Conservation (phyloP, 1,140 invertebrate species). For the Macrocentrus cingulum region DNA sequence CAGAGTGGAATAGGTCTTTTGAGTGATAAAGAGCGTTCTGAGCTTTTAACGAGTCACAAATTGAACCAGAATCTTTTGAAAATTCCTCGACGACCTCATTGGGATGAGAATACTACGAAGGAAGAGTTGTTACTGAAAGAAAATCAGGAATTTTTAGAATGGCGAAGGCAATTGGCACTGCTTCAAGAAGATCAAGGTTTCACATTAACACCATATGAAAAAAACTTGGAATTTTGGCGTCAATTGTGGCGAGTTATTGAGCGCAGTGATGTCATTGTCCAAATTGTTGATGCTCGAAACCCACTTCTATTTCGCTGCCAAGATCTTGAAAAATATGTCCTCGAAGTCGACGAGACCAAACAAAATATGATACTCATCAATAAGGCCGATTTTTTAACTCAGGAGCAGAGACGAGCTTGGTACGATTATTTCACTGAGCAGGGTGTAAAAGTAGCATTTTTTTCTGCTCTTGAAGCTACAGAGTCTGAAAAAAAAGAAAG, state of each 20-base stretch:
- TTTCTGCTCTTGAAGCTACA: slow-evolving; percentile 73
- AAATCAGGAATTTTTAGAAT: slow-evolving; percentile 81
- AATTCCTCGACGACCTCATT: slow-evolving; percentile 83
- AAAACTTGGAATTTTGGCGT: slow-evolving; percentile 97
- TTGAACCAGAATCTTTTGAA: slow-evolving; percentile 69
- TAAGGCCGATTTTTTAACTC: slow-evolving; percentile 93
- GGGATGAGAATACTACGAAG: slow-evolving; percentile 73
- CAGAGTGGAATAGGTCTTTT: slow-evolving; percentile 65
- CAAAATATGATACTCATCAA: slow-evolving; percentile 88
- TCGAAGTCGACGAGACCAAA: slow-evolving; percentile 79
- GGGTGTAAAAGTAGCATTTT: slow-evolving; percentile 76
- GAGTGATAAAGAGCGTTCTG: slow-evolving; percentile 65
- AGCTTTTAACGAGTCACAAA: slow-evolving; percentile 65
- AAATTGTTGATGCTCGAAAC: slow-evolving; percentile 97
- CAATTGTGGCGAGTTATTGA: slow-evolving; percentile 98
- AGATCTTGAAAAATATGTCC: slow-evolving; percentile 93
- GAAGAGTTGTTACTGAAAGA: slow-evolving; percentile 80
- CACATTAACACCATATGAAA: slow-evolving; percentile 94
- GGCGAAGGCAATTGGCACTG: slow-evolving; percentile 78
- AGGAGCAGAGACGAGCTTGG: slow-evolving; percentile 82
- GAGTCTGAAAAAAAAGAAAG: slow-evolving; percentile 45
- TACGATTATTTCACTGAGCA: slow-evolving; percentile 79
- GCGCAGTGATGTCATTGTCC: slow-evolving; percentile 91
- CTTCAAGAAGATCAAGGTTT: slow-evolving; percentile 82
- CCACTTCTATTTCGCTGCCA: slow-evolving; percentile 91